Base-by-base conservation (phyloP, 2,113 vertebrate species). In the Tapirus terrestris region DNA sequence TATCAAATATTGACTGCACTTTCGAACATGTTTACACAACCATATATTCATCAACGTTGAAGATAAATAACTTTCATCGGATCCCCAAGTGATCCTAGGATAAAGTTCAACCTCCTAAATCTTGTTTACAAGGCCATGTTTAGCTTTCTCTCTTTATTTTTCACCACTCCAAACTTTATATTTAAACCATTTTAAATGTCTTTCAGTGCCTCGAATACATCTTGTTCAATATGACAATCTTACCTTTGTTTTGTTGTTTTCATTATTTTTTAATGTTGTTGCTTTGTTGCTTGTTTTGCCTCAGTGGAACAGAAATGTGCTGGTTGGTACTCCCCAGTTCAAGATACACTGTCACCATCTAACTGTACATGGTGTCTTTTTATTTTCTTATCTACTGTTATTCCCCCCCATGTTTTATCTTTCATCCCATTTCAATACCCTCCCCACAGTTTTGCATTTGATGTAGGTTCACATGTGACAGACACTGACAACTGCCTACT, bases 101-200 rank as follows among this genome's bases (percentile, higher is more conserved):
- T 91, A 97, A 98, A 96, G 17, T 43, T 13, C 20, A 91, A 33
- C 58, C 27, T 43, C 18, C 18, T 56, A 58, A 68, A 43, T 81
- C 36, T 81, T 58, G 29, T 36, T 58, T 53, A 81, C 8, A 81
- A 91, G 20, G n/a, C 18, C 18, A 25, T 56, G 18, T 58, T 53
- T 68, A 45, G 36, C 16, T 87, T 51, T 68, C 21, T 65, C 56
- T 76, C 48, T 9, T 13, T 58, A 51, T 61, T 76, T 70, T 51
- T 73, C 51, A 39, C 3, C 5, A 70, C 13, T 86, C 18, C 45
- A 11, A 39, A 39, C 16, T 39, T 53, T 53, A 27, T 58, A 43
- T 72, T 87, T 36, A 72, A 58, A 72, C 16, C 14, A 27, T 56
- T 39, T 39, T 58, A n/a, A 83, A 97, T 85, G 76, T 70, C 33